Evolutionary conservation across 2,797 vertebrate species (phyloP).

Genomic region (Poeciliopsis presidionis): DNA sequence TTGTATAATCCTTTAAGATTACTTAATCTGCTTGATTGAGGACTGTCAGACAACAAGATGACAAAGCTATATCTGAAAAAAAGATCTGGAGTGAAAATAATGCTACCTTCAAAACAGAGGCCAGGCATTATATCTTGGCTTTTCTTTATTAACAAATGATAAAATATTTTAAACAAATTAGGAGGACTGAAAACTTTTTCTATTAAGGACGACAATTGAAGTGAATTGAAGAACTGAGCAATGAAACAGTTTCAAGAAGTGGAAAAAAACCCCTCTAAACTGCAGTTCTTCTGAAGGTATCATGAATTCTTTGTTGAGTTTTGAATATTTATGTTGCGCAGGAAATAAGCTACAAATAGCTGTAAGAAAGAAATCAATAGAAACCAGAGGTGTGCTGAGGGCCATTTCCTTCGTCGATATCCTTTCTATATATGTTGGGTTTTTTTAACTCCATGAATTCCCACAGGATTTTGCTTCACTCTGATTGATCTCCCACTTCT

Average conservation of each 20-base stretch:
- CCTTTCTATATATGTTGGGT: neutral
- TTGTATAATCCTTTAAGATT: constrained; percentile 40
- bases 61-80: neutral
- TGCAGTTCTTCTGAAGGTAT: neutral
- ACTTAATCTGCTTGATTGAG: constrained; percentile 2
- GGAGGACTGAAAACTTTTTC: neutral
- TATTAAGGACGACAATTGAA: neutral
- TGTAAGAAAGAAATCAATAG: neutral
- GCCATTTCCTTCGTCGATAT: neutral
- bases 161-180: neutral
- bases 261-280: neutral
- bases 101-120: neutral
- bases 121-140: neutral
- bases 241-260: neutral
- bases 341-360: neutral
- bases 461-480: neutral
- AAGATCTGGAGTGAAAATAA: neutral
- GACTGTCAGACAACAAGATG: neutral
- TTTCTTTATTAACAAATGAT: neutral
- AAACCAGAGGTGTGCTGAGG: neutral
- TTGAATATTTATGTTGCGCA: neutral
- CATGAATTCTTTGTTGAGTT: neutral
- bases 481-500: neutral
- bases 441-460: neutral
- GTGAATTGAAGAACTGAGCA: neutral